Evolutionary conservation across 2,888 invertebrate species (phyloP), one percentile per base, ranked within the genome.

Genomic region (Mesorhabditis spiculigera): DNA sequence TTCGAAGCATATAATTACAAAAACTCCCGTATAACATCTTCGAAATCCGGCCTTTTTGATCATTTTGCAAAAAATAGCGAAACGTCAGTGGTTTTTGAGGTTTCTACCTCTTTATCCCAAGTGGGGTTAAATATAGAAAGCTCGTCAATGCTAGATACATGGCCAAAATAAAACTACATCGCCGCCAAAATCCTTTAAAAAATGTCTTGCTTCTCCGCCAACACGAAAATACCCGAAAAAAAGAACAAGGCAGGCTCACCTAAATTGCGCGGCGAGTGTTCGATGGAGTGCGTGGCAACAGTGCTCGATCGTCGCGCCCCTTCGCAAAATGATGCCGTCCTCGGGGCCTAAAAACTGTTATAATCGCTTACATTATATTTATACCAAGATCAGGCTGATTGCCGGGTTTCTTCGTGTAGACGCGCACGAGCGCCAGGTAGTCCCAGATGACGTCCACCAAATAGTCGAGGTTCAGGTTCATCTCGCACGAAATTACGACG

Each of bases 341-440:
- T 79, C 82, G 0, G 79, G 77, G 4, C 82, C 83, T 83, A 65
- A 70, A 70, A 68, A 13, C 10, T 13, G 41, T 45, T 43, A 5
- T 66, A 5, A 6, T 41, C 43, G 13, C n/a, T 65, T 65, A 5
- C n/a, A 13, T 4, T 41, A 43, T 13, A 58, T 61, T 65, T 72
- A 8, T 45, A 82, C 84, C 84, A n/a, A 86, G 73, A 73, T 85
- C 85, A 4, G 86, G 85, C 4, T 82, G 81, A 65, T 81, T 82
- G 70, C 97, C 98, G 0, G 97, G 94, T 87, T 97, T 98, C 89
- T 99, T 99, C 50, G 98, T 99, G 89, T 96, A 99, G 3, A 98
- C 93, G 80, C 96, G 89, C 85, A 98, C 94, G 61, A 99, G 90
- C 28, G 93, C 91, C 75, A 98, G 89, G 83, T 93, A 92, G 86